Evolutionary conservation across 2,888 invertebrate species (phyloP).

Genomic region (Drosophila anomelani): DNA sequence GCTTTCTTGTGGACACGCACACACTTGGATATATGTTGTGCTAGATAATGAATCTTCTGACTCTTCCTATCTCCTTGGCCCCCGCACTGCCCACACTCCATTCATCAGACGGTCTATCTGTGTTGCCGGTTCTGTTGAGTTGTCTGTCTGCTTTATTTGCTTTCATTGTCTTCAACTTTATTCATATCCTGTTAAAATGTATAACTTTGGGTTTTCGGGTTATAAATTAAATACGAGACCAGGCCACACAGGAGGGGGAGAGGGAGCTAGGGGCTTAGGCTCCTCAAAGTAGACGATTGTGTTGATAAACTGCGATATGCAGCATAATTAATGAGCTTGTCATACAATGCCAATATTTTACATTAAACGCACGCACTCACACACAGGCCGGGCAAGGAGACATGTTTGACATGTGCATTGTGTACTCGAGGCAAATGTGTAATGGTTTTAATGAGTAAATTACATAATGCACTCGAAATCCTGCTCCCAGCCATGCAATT

Average conservation of each 20-base stretch:
- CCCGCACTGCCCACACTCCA: neutral
- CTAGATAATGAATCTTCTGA: constrained; percentile 75
- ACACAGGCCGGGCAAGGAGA: constrained; percentile 27
- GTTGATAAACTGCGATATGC: constrained; percentile 78
- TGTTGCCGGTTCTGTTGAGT: constrained; percentile 41
- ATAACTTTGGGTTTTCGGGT: constrained; percentile 79
- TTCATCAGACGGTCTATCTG: constrained; percentile 15
- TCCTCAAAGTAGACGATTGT: constrained; percentile 73
- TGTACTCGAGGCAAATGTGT: constrained; percentile 55
- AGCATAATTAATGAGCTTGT: constrained; percentile 79
- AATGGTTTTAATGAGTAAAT: constrained; percentile 75
- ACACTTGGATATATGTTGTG: constrained; percentile 75
- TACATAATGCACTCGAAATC: constrained; percentile 54
- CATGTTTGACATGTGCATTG: constrained; percentile 41
- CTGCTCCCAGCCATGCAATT: constrained; percentile 46
- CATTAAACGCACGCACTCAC: constrained; percentile 55
- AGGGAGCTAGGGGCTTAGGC: constrained; percentile 45
- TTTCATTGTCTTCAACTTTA: constrained; percentile 80
- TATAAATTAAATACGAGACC: constrained; percentile 72
- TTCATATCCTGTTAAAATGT: constrained; percentile 80
- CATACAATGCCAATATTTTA: constrained; percentile 78
- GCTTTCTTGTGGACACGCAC: constrained; percentile 57
- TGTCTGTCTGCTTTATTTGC: constrained; percentile 70
- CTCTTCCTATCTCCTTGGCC: neutral
- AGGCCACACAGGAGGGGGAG: neutral